Evolutionary conservation across 1,140 invertebrate genomes (phyloP).

Genomic region (Drosophila rufa): DNA sequence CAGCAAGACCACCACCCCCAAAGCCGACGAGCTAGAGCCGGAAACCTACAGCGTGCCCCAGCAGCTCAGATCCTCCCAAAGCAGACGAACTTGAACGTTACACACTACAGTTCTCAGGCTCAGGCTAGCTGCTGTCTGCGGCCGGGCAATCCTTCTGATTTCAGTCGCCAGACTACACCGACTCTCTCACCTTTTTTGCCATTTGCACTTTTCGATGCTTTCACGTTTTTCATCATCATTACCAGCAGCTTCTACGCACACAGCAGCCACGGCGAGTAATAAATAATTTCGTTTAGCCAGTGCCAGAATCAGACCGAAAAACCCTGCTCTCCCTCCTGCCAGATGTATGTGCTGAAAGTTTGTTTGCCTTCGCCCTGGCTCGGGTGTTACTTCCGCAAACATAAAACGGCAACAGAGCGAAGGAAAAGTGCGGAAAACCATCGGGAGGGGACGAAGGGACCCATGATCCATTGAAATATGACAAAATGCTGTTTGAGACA

Average conservation of each 20-base stretch:
- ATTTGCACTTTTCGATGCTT: constrained; percentile 83
- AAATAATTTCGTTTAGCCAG: constrained; percentile 82
- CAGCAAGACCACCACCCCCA: too few relatives aligned
- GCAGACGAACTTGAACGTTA: too few relatives aligned
- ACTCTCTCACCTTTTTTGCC: constrained; percentile 51
- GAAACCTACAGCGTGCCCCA: too few relatives aligned
- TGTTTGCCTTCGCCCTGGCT: constrained; percentile 63
- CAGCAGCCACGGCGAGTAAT: constrained; percentile 53
- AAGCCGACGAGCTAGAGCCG: too few relatives aligned
- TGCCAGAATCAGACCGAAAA: constrained; percentile 46
- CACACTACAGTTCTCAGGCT: background rate
- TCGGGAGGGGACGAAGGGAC: constrained; percentile 5
- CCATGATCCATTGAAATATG: constrained; percentile 75
- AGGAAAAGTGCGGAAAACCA: constrained; percentile 8
- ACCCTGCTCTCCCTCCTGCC: constrained; percentile 15
- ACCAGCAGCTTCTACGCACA: constrained; percentile 61
- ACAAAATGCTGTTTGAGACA: constrained; percentile 84
- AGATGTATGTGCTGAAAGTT: constrained; percentile 75
- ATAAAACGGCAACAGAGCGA: constrained; percentile 50
- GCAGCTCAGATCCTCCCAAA: too few relatives aligned
- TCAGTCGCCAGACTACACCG: constrained; percentile 18
- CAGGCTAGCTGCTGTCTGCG: constrained; percentile 4
- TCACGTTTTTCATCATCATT: constrained; percentile 84
- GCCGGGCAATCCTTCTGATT: constrained; percentile 67
- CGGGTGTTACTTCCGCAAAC: constrained; percentile 76